Percentiles rank a stretch among this genome's conserved stretches.
These are phyloP conservation scores for Morpho helenor DNA, from an alignment of 2,888 invertebrate species.

Conservation along the genomic window DNA sequence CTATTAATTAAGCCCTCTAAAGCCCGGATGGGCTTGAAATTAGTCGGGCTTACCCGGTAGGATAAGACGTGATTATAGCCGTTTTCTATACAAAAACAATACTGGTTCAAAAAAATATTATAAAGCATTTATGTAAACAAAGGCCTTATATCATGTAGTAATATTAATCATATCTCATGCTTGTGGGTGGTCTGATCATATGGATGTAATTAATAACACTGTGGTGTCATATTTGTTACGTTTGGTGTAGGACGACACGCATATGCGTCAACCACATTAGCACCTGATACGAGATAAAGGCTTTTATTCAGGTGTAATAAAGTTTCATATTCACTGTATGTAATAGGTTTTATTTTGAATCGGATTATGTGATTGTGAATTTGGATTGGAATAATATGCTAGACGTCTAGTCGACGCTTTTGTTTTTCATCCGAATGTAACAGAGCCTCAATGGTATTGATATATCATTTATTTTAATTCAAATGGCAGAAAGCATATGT, in stretches of 20 bases:
- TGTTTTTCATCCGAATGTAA: background rate
- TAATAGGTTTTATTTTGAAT: conserved; percentile 33
- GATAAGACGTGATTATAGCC: no score
- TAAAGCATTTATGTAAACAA: background rate
- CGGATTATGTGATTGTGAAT: conserved; percentile 34
- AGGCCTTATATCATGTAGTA: conserved; percentile 9
- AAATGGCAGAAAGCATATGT: no score
- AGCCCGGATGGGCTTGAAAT: no score
- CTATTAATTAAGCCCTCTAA: no score
- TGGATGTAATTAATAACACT: conserved; percentile 48
- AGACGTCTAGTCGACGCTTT: conserved; percentile 1
- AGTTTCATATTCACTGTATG: conserved; percentile 22
- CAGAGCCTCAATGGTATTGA: background rate
- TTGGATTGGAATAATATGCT: conserved; percentile 30
- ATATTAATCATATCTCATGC: conserved; percentile 17
- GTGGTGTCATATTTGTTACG: conserved; percentile 24
- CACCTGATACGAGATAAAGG: background rate
- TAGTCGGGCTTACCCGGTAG: no score
- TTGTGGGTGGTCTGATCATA: conserved; percentile 44
- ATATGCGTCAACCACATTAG: conserved; percentile 13
- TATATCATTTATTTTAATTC: background rate
- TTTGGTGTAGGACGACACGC: conserved; percentile 18
- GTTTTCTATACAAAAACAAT: no score
- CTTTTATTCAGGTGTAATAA: conserved; percentile 28
- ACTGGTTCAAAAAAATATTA: no score